Evolutionary conservation across 1,140 invertebrate species (phyloP).

Genomic region (Halesus radiatus): DNA sequence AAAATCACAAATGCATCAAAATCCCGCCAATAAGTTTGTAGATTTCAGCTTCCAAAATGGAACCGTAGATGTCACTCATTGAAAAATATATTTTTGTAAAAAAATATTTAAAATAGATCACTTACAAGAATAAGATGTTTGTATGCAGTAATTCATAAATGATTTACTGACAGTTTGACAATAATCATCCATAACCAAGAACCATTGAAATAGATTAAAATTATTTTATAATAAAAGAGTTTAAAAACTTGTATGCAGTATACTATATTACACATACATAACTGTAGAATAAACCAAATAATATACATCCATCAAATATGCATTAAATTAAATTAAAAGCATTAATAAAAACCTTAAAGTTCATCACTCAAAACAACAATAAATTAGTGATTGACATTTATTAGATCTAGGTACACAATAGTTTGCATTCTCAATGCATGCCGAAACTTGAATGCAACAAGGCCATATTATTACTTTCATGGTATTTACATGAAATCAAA

Average conservation of each 20-base stretch:
- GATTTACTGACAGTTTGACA: background rate
- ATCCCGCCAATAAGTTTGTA: too few relatives aligned
- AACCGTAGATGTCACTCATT: too few relatives aligned
- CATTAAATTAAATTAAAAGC: constrained; percentile 30
- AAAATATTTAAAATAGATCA: too few relatives aligned
- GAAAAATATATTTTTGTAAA: too few relatives aligned
- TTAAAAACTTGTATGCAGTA: constrained; percentile 46
- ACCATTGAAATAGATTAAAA: too few relatives aligned
- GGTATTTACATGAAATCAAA: constrained; percentile 42
- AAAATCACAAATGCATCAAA: constrained; percentile 56
- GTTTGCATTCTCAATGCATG: constrained; percentile 47
- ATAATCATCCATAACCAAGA: constrained; percentile 13
- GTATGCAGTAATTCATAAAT: too few relatives aligned
- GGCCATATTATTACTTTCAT: constrained; percentile 25
- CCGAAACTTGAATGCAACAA: constrained; percentile 46
- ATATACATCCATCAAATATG: constrained; percentile 32
- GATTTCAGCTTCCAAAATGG: too few relatives aligned
- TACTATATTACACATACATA: constrained; percentile 14
- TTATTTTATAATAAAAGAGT: background rate
- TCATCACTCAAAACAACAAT: constrained; percentile 40
- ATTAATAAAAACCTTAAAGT: constrained; percentile 16
- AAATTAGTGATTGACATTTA: constrained; percentile 36
- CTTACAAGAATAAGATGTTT: too few relatives aligned
- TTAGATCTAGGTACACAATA: constrained; percentile 29
- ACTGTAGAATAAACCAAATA: constrained; percentile 45